Base-by-base conservation (phyloP, 2,888 invertebrate genomes). In the Parascotia fuliginaria region DNA sequence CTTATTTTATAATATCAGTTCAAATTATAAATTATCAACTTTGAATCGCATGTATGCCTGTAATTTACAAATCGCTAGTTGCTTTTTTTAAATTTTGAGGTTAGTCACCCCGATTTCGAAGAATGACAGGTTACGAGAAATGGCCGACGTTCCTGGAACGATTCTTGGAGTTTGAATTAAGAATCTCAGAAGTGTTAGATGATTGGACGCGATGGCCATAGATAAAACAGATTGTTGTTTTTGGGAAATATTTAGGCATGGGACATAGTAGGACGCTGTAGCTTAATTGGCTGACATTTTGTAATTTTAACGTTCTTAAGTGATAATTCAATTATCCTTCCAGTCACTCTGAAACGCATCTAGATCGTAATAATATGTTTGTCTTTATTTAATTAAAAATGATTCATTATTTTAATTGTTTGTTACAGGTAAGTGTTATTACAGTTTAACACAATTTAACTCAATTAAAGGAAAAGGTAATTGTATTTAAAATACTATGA, bases 391-490 rank as follows among this genome's bases (percentile, higher is more conserved):
- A n/a, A n/a, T 19, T 24, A 7, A 7, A 4, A 24, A 24, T 24
- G 7, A 6, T 9, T 22, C 24, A 43, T 12, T 19, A n/a, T 27
- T 32, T 11, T 24, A 11, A 42, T 57, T 63, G 15, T 27, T 74
- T 70, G 60, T 78, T 77, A 53, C 79, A 78, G 75, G 79, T 79
- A 79, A 76, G 79, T 72, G 31, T 9, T 2, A 19, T 3, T 19
- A 3, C 19, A 19, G 19, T n/a, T n/a, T n/a, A n/a, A n/a, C n/a
- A n/a, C n/a, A n/a, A 19, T 19, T 19, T 2, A 19, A 19, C 5
- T 2, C 5, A 5, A 19, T 19, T 19, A 5, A 19, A 19, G 5
- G 3, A 2, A 3, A 5, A 24, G 24, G 24, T 24, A 24, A 24
- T 6, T 24, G 24, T 24, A 24, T 19, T 19, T 3, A 3, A 3